Percentiles rank a stretch among this genome's conserved stretches.
Evolutionary conservation across 2,113 vertebrate species (phyloP).

Genomic region (Egretta garzetta): DNA sequence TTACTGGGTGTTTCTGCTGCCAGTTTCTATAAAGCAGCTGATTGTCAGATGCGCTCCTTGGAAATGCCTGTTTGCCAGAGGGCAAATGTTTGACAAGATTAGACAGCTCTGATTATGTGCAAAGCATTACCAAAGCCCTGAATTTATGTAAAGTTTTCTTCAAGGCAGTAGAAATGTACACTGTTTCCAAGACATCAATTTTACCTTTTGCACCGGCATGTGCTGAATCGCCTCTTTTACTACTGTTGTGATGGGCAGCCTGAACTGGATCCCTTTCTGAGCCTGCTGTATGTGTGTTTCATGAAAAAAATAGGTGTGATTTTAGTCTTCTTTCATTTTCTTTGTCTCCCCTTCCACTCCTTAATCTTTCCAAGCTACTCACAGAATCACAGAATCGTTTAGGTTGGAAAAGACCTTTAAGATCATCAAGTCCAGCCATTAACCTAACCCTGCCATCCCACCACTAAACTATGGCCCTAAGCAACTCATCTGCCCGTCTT

Average conservation of each 20-base stretch:
- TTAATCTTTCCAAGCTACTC: not conserved
- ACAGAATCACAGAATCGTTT: too few relatives aligned
- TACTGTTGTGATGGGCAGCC: not conserved
- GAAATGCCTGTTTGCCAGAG: not conserved
- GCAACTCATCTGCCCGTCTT: too few relatives aligned
- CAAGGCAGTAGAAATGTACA: not conserved
- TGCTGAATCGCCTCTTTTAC: not conserved
- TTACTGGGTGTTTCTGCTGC: not conserved
- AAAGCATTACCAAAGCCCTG: not conserved
- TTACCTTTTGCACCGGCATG: not conserved
- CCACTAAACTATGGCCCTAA: too few relatives aligned
- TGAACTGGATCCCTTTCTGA: not conserved
- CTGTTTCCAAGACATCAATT: not conserved
- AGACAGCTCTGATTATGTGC: not conserved
- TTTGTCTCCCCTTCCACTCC: not conserved
- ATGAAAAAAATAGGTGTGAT: not conserved
- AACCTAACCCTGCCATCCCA: too few relatives aligned
- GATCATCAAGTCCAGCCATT: too few relatives aligned
- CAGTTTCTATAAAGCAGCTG: not conserved
- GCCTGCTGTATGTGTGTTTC: not conserved
- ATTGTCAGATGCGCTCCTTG: not conserved
- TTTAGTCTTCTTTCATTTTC: not conserved
- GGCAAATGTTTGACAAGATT: not conserved
- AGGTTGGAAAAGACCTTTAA: too few relatives aligned
- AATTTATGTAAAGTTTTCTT: not conserved